These are phyloP conservation scores for Steinernema feltiae DNA, from an alignment of 1,140 invertebrate genomes.

Conservation along the genomic window DNA sequence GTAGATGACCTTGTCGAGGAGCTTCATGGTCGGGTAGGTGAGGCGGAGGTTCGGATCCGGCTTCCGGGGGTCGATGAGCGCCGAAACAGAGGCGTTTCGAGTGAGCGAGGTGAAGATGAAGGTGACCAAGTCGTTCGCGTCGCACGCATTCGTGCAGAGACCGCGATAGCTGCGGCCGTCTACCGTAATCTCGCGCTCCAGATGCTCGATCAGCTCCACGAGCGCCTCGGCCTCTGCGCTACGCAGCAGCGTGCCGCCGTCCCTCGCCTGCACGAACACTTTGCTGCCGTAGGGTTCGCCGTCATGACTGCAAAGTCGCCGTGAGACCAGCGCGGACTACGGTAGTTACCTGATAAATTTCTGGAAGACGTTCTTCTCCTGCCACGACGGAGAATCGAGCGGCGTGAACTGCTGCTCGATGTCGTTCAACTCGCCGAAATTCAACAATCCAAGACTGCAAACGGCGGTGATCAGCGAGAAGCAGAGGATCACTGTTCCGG, in stretches of 20 bases:
- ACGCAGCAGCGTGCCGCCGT: neutral
- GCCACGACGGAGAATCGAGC: neutral
- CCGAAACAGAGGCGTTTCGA: neutral
- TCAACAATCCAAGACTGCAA: neutral
- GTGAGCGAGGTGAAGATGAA: neutral
- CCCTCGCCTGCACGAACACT: neutral
- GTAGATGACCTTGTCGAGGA: neutral
- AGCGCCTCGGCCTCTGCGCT: neutral
- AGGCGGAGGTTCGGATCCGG: neutral
- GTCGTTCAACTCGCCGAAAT: neutral
- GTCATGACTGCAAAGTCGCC: neutral
- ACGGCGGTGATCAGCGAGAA: neutral
- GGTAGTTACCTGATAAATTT: neutral
- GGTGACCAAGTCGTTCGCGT: neutral
- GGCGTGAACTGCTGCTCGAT: slow-evolving; percentile 5
- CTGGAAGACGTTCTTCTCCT: neutral
- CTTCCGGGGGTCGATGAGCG: neutral
- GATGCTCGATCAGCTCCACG: neutral
- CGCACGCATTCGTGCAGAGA: neutral
- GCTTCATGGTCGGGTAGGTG: slow-evolving; percentile 10
- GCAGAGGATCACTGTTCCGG: neutral
- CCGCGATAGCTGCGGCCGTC: neutral
- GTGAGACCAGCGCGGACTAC: neutral
- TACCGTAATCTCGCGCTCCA: neutral
- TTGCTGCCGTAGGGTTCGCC: neutral